phyloP scores from a whole-genome alignment of 1,140 invertebrate genomes.

The Drosophila burlai region DNA sequence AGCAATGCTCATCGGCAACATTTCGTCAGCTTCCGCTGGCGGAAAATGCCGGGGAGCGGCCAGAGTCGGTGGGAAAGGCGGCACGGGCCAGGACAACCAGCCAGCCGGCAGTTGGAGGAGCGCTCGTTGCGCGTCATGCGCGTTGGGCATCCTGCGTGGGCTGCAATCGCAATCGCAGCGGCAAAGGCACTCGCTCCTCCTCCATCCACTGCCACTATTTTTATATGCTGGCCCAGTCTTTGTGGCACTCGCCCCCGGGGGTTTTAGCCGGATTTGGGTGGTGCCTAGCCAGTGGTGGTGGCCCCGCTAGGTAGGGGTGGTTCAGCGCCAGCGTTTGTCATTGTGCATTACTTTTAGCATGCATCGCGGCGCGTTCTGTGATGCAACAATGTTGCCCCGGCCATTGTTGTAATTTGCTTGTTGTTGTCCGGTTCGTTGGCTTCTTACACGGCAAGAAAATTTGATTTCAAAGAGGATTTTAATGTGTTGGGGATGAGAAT shows the following conservation, averaged over 20 bases:
- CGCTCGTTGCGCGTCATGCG: constrained; percentile 64
- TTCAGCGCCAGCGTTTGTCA: constrained; percentile 64
- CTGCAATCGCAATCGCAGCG: constrained; percentile 52
- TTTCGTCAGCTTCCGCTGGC: constrained; percentile 79
- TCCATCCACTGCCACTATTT: constrained; percentile 62
- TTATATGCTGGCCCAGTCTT: constrained; percentile 71
- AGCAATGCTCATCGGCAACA: constrained; percentile 82
- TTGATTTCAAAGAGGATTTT: not conserved
- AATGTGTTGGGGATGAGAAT: not conserved
- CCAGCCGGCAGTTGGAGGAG: constrained; percentile 57
- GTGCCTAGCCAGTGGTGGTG: constrained; percentile 11
- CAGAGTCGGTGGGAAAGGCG: not conserved
- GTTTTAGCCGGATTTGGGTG: constrained; percentile 38
- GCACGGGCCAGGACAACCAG: constrained; percentile 11
- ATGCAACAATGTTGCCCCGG: constrained; percentile 71
- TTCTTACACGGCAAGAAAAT: constrained; percentile 18
- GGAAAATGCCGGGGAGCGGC: constrained; percentile 11
- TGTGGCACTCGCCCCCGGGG: constrained; percentile 30
- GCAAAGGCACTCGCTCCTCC: constrained; percentile 51
- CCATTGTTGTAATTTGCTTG: constrained; percentile 71
- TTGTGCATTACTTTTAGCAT: constrained; percentile 81
- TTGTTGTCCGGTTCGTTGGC: constrained; percentile 67
- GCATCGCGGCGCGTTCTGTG: constrained; percentile 62
- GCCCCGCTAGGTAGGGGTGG: not conserved
- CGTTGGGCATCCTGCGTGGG: constrained; percentile 69